phyloP scores from a whole-genome alignment of 2,888 invertebrate genomes.

The Pheosia gnoma region DNA sequence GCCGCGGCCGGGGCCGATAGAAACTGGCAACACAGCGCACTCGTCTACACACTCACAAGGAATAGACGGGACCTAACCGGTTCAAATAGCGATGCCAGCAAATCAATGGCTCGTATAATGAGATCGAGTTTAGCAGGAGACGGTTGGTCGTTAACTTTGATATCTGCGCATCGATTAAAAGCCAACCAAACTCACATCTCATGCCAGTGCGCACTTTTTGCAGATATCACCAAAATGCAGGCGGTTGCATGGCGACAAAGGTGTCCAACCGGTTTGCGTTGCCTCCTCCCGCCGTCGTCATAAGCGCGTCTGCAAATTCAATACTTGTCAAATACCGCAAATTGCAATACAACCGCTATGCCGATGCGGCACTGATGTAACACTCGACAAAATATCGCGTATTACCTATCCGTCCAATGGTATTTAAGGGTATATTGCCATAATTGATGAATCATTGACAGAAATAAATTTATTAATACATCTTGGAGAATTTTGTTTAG shows the following conservation, averaged over 20 bases:
- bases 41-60: constrained; percentile 53
- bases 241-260: constrained; percentile 72
- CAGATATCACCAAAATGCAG: constrained; percentile 79
- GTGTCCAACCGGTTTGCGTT: constrained; percentile 79
- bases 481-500: neutral
- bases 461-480: neutral
- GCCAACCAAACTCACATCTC: constrained; percentile 63
- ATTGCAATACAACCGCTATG: constrained; percentile 61
- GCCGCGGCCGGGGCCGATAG: constrained; percentile 42
- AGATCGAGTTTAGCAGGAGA: constrained; percentile 56
- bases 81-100: constrained; percentile 64
- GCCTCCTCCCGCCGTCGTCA: constrained; percentile 69
- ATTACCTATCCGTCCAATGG: constrained; percentile 39
- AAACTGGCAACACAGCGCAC: constrained; percentile 58
- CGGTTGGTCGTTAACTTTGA: constrained; percentile 55
- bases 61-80: constrained; percentile 61
- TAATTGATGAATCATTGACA: constrained; percentile 37
- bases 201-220: constrained; percentile 78
- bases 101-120: constrained; percentile 68
- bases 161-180: constrained; percentile 66
- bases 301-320: constrained; percentile 79
- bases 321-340: constrained; percentile 78
- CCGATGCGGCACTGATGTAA: constrained; percentile 48
- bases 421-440: constrained; percentile 41
- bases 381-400: constrained; percentile 45